phyloP scores from a whole-genome alignment of 2,113 vertebrate genomes.

The Pachyramphus minor region DNA sequence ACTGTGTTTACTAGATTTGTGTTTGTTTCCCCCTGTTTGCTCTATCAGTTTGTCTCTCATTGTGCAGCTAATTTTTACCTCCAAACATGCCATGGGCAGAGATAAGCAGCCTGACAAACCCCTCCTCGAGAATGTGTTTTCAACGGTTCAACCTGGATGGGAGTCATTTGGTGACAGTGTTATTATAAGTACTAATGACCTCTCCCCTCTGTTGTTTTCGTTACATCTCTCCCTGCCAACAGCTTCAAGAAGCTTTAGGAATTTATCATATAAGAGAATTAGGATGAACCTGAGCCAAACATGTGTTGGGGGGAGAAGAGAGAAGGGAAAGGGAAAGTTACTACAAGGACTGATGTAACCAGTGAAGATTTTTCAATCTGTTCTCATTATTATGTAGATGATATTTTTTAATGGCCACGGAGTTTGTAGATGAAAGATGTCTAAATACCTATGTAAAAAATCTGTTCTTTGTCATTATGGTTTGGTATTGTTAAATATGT shows the following conservation, averaged over 20 bases:
- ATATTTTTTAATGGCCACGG: neutral
- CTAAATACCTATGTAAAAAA: neutral
- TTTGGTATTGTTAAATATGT: neutral
- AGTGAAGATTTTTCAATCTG: neutral
- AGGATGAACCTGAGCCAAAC: neutral
- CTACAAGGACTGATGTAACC: neutral
- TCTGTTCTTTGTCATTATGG: neutral
- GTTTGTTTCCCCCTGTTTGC: neutral
- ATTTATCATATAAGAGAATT: slow-evolving; percentile 9
- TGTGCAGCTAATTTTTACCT: neutral
- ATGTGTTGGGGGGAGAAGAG: rapidly evolving
- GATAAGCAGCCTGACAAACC: neutral
- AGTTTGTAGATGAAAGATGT: neutral
- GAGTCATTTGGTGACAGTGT: neutral
- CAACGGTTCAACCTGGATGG: neutral
- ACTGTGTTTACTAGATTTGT: neutral
- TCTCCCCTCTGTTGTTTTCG: neutral
- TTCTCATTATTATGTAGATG: neutral
- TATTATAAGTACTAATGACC: neutral
- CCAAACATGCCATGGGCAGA: neutral
- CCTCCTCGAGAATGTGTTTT: neutral
- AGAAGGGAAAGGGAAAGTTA: neutral
- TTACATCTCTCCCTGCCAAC: neutral
- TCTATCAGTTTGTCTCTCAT: neutral
- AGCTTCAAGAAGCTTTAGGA: neutral